Base-by-base conservation (phyloP, 2,113 vertebrate genomes). In the Nothobranchius furzeri region DNA sequence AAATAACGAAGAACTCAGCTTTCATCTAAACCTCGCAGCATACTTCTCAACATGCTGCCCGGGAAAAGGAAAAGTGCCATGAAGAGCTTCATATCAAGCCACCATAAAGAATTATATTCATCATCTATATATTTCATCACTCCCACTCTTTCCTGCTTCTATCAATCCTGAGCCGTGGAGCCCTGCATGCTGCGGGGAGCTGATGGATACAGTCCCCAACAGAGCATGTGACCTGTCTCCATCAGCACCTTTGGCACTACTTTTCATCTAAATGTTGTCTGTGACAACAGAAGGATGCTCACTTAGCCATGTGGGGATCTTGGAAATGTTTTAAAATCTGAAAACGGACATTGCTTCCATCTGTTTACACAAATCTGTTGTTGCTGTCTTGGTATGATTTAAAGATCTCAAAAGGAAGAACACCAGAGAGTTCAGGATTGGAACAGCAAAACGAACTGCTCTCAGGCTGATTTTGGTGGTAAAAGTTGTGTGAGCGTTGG, bases 51-150 rank as follows among this genome's bases (percentile, higher is more conserved):
- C 51, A 84, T 63, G 64, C 70, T 54, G 49, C 53, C 45, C 61
- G 42, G 60, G 50, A 48, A 17, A 1, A 64, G 48, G 40, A 54
- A 64, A 80, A 79, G 60, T 69, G 83, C 85, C 79, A 57, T 63
- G 67, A 85, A 81, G 79, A 84, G 79, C 80, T 83, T 67, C 63
- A 12, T 64, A 20, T 20, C 20, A 20, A 20, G 20, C 20, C 79
- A 58, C 71, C 42, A 85, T 88, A 87, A 89, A 90, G 90, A 90
- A 90, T 91, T 78, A 88, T 20, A 20, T 20, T 20, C 20, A 20
- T 87, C 76, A 79, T 66, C 83, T 88, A 73, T 90, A 87, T 79
- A 87, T 90, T 91, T 91, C 82, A 89, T 90, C 87, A 87, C 86
- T 82, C 85, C 81, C 83, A 83, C 87, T 88, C 79, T 76, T 86